Evolutionary conservation across 2,797 vertebrate genomes (phyloP).

Genomic region (Xyrichtys novacula): DNA sequence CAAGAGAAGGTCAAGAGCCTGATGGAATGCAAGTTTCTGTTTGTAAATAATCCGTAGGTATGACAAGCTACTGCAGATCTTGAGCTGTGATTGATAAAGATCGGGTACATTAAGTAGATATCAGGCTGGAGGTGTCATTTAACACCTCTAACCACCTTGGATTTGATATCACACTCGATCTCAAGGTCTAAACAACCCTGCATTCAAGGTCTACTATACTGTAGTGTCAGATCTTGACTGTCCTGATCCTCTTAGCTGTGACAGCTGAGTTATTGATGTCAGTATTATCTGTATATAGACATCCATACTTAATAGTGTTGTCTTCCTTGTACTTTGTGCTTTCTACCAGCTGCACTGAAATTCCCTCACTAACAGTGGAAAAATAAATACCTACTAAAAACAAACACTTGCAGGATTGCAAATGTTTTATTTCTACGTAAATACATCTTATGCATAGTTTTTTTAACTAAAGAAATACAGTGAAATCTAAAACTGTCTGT

Average conservation of each 20-base stretch:
- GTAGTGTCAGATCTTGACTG: slow-evolving; percentile 34
- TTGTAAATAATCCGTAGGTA: slow-evolving; percentile 17
- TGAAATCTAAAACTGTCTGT: too few species aligned
- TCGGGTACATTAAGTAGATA: slow-evolving; percentile 19
- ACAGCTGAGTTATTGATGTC: slow-evolving; percentile 42
- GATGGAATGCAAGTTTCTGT: neutral
- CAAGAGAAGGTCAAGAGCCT: slow-evolving; percentile 1
- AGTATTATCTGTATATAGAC: slow-evolving; percentile 5
- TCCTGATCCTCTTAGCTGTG: slow-evolving; percentile 42
- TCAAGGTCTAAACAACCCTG: slow-evolving; percentile 36
- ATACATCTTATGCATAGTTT: neutral
- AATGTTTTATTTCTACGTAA: neutral
- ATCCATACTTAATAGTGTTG: neutral
- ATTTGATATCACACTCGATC: slow-evolving; percentile 43
- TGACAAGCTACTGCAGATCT: slow-evolving; percentile 4
- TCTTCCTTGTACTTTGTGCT: neutral
- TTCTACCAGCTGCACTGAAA: slow-evolving; percentile 10
- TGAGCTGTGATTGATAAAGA: slow-evolving; percentile 22
- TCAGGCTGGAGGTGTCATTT: slow-evolving; percentile 14
- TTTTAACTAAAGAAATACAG: neutral
- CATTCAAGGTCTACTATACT: slow-evolving; percentile 37
- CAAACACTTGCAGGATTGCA: neutral
- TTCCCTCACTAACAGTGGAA: slow-evolving; percentile 6
- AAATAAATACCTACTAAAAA: neutral
- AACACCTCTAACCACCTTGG: slow-evolving; percentile 33